A percentile compares a stretch with the other conserved stretches of the same genome.
Conservation (phyloP, 2,888 invertebrate species). For the Allacma fusca region DNA sequence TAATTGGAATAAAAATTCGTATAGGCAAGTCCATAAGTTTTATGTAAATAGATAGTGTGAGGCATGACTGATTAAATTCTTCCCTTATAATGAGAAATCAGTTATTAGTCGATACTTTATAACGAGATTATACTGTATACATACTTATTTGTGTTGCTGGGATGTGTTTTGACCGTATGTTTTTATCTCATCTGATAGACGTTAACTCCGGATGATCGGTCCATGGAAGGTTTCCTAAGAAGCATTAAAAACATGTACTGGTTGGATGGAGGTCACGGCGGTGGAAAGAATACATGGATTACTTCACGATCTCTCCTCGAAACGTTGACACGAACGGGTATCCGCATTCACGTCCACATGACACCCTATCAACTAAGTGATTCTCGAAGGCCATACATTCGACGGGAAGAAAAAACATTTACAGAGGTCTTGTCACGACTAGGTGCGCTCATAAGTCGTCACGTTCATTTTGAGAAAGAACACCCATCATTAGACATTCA, state of each 20-base stretch:
- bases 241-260: slow-evolving; percentile 82
- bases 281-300: slow-evolving; percentile 87
- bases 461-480: slow-evolving; percentile 72
- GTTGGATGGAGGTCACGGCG: slow-evolving; percentile 84
- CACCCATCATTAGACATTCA: slow-evolving; percentile 74
- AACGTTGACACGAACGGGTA: slow-evolving; percentile 75
- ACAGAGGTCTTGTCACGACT: slow-evolving; percentile 72
- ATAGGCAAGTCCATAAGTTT: too few species aligned
- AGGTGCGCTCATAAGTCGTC: slow-evolving; percentile 73
- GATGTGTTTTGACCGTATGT: not conserved
- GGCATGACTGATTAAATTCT: too few species aligned
- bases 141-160: too few species aligned
- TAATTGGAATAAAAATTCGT: too few species aligned
- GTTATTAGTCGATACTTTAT: too few species aligned
- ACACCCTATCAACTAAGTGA: slow-evolving; percentile 91
- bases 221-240: slow-evolving; percentile 72
- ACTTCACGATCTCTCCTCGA: slow-evolving; percentile 77
- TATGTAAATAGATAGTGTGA: too few species aligned
- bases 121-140: too few species aligned
- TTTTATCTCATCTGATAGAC: slow-evolving; percentile 64
- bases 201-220: slow-evolving; percentile 71
- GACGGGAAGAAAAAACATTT: slow-evolving; percentile 81
- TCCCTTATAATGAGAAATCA: too few species aligned
- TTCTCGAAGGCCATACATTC: slow-evolving; percentile 82
- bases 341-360: slow-evolving; percentile 79